phyloP scores from a whole-genome alignment of 2,888 invertebrate species.

The Leptopilina syphax region DNA sequence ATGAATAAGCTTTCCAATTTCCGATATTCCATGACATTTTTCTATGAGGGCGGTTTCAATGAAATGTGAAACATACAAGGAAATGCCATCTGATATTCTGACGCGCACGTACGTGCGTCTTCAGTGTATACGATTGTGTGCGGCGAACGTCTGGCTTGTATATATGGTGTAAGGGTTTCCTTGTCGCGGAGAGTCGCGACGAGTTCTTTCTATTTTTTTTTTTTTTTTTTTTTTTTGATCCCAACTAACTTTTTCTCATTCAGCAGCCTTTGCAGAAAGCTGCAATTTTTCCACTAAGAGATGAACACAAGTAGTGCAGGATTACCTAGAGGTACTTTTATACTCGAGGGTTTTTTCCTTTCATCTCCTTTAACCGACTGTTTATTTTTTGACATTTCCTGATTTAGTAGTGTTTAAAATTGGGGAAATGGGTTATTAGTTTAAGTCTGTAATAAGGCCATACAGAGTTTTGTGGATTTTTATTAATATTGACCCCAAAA shows the following conservation, averaged over 20 bases:
- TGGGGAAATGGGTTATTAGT: not conserved
- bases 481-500: too few species aligned
- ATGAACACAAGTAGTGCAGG: constrained; percentile 1
- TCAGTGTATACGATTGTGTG: constrained; percentile 26
- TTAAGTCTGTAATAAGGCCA: too few species aligned
- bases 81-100: constrained; percentile 74
- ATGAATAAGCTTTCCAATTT: constrained; percentile 77
- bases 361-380: constrained; percentile 2
- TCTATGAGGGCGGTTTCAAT: constrained; percentile 74
- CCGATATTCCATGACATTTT: constrained; percentile 75
- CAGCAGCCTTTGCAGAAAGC: constrained; percentile 22
- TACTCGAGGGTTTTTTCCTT: not conserved
- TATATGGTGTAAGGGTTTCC: constrained; percentile 42
- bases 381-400: not conserved
- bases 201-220: constrained; percentile 5
- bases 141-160: constrained; percentile 46
- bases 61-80: constrained; percentile 73
- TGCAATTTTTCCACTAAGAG: constrained; percentile 5
- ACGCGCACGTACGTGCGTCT: constrained; percentile 63
- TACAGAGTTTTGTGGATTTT: too few species aligned
- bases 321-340: constrained; percentile 8
- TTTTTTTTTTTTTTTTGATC: constrained; percentile 48
- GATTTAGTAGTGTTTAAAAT: not conserved
- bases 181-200: constrained; percentile 47
- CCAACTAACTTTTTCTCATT: constrained; percentile 52